These are phyloP conservation scores for Meriones unguiculatus DNA, from an alignment of 2,113 vertebrate species.

Conservation along the genomic window DNA sequence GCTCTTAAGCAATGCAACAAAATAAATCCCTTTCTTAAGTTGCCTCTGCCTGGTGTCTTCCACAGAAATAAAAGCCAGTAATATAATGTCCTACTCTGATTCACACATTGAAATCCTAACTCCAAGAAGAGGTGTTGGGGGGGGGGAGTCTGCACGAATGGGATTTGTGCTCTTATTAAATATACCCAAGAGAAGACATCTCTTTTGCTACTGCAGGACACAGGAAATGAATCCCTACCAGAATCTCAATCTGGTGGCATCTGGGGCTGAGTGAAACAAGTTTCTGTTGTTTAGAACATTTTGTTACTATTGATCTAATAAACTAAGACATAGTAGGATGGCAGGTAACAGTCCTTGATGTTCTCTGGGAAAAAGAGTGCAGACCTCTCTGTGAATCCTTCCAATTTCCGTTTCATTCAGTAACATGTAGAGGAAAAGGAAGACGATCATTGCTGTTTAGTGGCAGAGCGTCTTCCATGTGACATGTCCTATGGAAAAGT, in stretches of 20 bases:
- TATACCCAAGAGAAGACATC: background rate
- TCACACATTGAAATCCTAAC: background rate
- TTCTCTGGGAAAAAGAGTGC: conserved; percentile 13
- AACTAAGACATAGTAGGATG: background rate
- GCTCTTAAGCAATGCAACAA: background rate
- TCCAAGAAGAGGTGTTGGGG: background rate
- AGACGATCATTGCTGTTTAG: accelerated
- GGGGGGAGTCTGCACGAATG: background rate
- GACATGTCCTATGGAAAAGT: background rate
- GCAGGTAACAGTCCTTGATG: background rate
- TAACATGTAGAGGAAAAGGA: background rate
- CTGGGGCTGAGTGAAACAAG: background rate
- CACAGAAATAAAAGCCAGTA: background rate
- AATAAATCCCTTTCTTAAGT: background rate
- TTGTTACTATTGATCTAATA: background rate
- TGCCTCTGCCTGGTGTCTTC: background rate
- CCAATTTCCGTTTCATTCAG: background rate
- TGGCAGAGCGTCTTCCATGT: background rate
- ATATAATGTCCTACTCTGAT: background rate
- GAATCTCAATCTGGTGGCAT: background rate
- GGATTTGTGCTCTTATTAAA: background rate
- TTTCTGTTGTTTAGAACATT: background rate
- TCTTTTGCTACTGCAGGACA: background rate
- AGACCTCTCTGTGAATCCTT: background rate
- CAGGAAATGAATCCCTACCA: background rate